Evolutionary conservation across 2,113 vertebrate genomes (phyloP).

Genomic region (Pituophis catenifer): DNA sequence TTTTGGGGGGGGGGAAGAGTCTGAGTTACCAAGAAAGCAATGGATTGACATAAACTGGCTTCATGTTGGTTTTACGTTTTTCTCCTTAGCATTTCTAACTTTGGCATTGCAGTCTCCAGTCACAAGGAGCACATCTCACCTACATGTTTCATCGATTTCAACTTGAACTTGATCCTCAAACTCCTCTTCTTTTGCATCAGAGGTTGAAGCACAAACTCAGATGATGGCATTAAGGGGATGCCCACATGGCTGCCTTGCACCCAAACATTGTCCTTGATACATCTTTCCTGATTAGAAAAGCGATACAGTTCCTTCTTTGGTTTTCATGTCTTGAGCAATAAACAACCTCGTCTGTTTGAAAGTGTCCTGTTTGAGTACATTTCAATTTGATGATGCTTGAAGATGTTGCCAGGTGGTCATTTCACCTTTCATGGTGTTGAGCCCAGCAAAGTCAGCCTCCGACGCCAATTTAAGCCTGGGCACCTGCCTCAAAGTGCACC

Average conservation of each 20-base stretch:
- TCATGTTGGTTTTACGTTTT: neutral
- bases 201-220: neutral
- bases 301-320: neutral
- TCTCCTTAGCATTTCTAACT: neutral
- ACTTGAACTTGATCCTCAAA: neutral
- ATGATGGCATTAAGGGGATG: neutral
- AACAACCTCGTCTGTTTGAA: neutral
- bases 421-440: neutral
- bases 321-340: neutral
- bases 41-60: neutral
- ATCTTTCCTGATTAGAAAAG: neutral
- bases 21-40: neutral
- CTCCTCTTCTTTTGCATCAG: neutral
- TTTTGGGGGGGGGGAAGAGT: too few species aligned
- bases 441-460: neutral
- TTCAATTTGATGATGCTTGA: neutral
- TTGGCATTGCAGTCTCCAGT: neutral
- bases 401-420: neutral
- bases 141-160: neutral
- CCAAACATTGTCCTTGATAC: neutral
- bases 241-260: neutral
- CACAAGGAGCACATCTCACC: neutral
- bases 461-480: too few species aligned
- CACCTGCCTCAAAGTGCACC: neutral
- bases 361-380: neutral